Evolutionary conservation across 2,888 invertebrate species (phyloP).

Genomic region (Tryphoninae sp.): DNA sequence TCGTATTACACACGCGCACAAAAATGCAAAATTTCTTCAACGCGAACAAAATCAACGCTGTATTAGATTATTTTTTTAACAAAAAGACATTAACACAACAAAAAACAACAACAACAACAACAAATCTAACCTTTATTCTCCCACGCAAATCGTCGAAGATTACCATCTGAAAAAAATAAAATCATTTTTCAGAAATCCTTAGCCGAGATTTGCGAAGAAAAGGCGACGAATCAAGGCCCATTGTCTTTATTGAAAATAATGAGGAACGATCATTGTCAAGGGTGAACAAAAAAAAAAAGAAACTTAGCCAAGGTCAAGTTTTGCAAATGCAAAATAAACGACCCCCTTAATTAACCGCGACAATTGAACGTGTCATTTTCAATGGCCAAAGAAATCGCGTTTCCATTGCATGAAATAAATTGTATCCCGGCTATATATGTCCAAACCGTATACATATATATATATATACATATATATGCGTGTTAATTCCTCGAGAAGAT

Average conservation of each 20-base stretch:
- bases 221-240: not conserved
- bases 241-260: not conserved
- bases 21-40: not conserved
- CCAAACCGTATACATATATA: not conserved
- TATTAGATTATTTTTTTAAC: not conserved
- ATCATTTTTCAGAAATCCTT: not conserved
- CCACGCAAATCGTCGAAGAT: no score
- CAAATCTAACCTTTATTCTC: no score
- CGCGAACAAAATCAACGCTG: not conserved
- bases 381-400: not conserved
- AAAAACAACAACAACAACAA: not conserved
- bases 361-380: not conserved
- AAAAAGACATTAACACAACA: not conserved
- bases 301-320: not conserved
- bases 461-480: not conserved
- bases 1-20: not conserved
- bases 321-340: not conserved
- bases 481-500: not conserved
- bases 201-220: not conserved
- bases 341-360: not conserved
- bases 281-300: not conserved
- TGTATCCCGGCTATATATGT: not conserved
- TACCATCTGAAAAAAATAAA: no score
- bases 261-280: not conserved
- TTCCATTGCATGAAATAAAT: not conserved